Evolutionary conservation across 2,888 invertebrate species (phyloP), one percentile per base, ranked within the genome.

Genomic region (Drepana falcataria): DNA sequence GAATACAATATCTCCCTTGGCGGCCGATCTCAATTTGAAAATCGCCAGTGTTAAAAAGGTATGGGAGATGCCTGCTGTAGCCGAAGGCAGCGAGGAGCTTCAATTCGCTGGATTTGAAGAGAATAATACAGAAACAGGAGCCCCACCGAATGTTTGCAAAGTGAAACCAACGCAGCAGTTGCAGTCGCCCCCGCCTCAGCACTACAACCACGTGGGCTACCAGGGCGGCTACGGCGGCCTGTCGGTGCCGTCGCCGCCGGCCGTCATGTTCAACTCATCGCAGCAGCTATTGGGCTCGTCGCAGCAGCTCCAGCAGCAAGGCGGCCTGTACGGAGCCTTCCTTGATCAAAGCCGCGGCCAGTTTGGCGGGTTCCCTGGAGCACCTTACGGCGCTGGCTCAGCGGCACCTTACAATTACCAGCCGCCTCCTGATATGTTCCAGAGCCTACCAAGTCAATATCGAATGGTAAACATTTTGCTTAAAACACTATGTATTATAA

Each of bases 41-140:
- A 98, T 98, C 69, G 97, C 97, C 47, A 96, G 97, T 62, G 98
- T 98, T 49, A 98, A 98, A 85, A 96, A 96, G 71, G 95, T 95
- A 33, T 96, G 96, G 96, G 96, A 96, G 74, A 95, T 94, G 94
- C 94, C 94, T 21, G 93, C 94, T 0, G 94, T 94, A 33, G 93
- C 93, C 34, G 94, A 95, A 71, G 93, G 77, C 69, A 87, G 68
- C 68, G 92, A 79, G 86, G 93, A 79, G 83, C 82, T 81, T 70
- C 84, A 88, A 67, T 90, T 88, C 64, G 75, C 87, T 52, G 86
- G 81, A 6, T 88, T 89, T 58, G 90, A 91, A 67, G 85, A 91
- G 60, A 79, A 70, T 52, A 87, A 80, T 55, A 81, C 87, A 4
- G 92, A 92, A 58, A 83, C 87, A 2, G 92, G 93, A 52, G 92